Conservation (phyloP, 2,888 invertebrate species). For the Acronicta psi region DNA sequence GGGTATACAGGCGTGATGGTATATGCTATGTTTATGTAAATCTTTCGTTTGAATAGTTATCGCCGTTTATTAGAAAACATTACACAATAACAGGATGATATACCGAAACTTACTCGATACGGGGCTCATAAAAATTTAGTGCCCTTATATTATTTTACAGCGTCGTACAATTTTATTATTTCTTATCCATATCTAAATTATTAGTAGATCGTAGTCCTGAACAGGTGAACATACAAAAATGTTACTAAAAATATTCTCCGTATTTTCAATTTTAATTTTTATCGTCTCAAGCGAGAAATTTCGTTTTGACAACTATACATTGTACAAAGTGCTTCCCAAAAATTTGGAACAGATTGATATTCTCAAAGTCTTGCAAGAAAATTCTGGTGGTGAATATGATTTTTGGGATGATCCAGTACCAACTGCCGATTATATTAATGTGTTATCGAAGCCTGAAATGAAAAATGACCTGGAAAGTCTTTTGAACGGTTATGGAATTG, state of each 20-base stretch:
- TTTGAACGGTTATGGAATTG: slow-evolving; percentile 73
- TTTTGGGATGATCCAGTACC: slow-evolving; percentile 80
- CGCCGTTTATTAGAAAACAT: background rate
- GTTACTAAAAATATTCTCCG: slow-evolving; percentile 48
- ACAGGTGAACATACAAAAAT: slow-evolving; percentile 40
- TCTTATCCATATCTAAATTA: slow-evolving; percentile 2
- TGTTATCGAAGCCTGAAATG: slow-evolving; percentile 80
- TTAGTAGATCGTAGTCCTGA: slow-evolving; percentile 5
- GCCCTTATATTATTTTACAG: slow-evolving; percentile 23
- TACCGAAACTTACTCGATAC: slow-evolving; percentile 1
- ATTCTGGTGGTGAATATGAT: slow-evolving; percentile 76
- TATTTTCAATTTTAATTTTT: slow-evolving; percentile 41
- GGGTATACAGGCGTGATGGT: too few species aligned
- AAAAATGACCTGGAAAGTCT: slow-evolving; percentile 72
- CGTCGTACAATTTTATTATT: slow-evolving; percentile 16
- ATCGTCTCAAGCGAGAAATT: slow-evolving; percentile 63
- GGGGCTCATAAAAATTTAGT: slow-evolving; percentile 38
- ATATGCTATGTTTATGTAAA: too few species aligned
- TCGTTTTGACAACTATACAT: slow-evolving; percentile 77
- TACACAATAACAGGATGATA: background rate
- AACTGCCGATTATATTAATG: slow-evolving; percentile 71
- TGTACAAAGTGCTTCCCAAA: slow-evolving; percentile 88
- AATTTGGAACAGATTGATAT: slow-evolving; percentile 81
- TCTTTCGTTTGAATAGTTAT: too few species aligned
- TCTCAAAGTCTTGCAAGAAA: slow-evolving; percentile 83